These are phyloP conservation scores for Aphidius gifuensis DNA, from an alignment of 1,140 invertebrate genomes.

Conservation along the genomic window DNA sequence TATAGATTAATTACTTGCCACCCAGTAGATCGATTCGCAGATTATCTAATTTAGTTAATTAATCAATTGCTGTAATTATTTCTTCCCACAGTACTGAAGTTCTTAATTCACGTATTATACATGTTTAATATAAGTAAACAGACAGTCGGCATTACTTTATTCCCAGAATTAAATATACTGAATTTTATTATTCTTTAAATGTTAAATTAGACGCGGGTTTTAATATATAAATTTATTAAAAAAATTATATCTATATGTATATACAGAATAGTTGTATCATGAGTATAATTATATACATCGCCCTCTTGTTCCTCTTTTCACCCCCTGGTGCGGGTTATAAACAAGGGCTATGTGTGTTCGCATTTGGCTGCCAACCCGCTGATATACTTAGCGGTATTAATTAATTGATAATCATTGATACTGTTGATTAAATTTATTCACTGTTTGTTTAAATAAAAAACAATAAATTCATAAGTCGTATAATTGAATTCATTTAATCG, in stretches of 20 bases:
- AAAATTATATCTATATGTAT: no score
- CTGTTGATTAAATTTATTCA: slow-evolving; percentile 5
- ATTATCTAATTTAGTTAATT: slow-evolving; percentile 53
- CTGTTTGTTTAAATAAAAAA: background rate
- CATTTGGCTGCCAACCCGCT: no score
- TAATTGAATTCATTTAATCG: no score
- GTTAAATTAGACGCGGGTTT: no score
- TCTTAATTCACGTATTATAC: background rate
- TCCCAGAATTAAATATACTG: no score
- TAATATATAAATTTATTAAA: no score
- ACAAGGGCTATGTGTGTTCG: no score
- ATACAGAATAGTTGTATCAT: no score
- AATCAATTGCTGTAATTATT: slow-evolving; percentile 50
- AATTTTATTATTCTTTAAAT: no score
- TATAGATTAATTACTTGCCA: slow-evolving; percentile 40
- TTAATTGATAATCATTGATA: slow-evolving; percentile 24
- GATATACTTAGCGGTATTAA: slow-evolving; percentile 27
- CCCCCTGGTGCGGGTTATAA: no score
- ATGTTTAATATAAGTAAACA: slow-evolving; percentile 16
- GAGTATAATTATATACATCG: no score
- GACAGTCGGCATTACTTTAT: slow-evolving; percentile 1
- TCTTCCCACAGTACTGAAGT: slow-evolving; percentile 27
- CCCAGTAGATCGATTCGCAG: slow-evolving; percentile 39
- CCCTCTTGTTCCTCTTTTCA: no score
- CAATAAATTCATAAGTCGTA: background rate